Conservation (phyloP, 1,140 invertebrate genomes). For the Probaryconus sp. region DNA sequence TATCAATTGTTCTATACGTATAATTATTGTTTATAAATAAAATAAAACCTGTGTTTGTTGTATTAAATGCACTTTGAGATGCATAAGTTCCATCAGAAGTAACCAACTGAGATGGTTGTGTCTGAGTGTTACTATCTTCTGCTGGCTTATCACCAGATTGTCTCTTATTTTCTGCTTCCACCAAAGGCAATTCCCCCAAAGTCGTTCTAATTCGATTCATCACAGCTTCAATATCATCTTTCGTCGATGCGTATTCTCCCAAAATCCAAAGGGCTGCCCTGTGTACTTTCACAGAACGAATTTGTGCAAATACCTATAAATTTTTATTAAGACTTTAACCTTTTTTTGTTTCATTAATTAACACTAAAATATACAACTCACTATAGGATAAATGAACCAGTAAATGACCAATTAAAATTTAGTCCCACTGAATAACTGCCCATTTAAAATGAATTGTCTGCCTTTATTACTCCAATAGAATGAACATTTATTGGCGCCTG, state of each 20-base stretch:
- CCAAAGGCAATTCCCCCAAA: conserved; percentile 92
- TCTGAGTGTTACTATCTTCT: conserved; percentile 76
- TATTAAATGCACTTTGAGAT: conserved; percentile 96
- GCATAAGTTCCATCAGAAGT: conserved; percentile 99
- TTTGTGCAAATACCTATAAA: conserved; percentile 83
- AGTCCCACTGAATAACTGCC: too few species aligned
- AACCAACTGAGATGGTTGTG: conserved; percentile 83
- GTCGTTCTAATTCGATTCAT: conserved; percentile 86
- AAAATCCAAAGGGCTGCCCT: conserved; percentile 98
- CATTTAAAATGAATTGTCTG: too few species aligned
- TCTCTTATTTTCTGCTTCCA: conserved; percentile 91
- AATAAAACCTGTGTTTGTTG: conserved; percentile 75
- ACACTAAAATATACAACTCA: too few species aligned
- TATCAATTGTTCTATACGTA: too few species aligned
- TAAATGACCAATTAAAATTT: too few species aligned
- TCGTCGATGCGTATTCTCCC: conserved; percentile 93
- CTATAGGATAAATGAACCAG: too few species aligned
- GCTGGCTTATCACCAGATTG: conserved; percentile 81
- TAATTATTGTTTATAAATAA: conserved; percentile 22
- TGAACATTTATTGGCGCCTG: too few species aligned
- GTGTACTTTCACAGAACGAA: conserved; percentile 92
- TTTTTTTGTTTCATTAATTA: too few species aligned
- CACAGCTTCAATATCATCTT: conserved; percentile 88
- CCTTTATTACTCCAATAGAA: background rate
- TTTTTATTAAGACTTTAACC: background rate